These are phyloP conservation scores for Campoplex nolae DNA, from an alignment of 2,888 invertebrate species.

Conservation along the genomic window DNA sequence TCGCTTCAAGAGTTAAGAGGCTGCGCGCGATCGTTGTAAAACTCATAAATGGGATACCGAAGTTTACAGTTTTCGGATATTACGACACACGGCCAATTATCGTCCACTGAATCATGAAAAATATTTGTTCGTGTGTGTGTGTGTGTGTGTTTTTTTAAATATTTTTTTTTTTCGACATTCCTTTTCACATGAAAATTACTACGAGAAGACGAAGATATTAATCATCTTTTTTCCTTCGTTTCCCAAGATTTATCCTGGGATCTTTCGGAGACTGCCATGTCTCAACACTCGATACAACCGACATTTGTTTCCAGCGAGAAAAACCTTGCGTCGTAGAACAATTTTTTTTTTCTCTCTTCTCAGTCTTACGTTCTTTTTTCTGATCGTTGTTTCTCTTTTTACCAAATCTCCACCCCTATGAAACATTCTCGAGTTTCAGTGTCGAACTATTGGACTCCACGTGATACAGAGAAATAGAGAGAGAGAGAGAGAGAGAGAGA, in stretches of 20 bases:
- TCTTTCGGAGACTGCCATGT: constrained; percentile 56
- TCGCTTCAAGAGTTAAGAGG: background rate
- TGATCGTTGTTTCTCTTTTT: constrained; percentile 50
- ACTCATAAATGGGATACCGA: background rate
- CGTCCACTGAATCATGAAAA: background rate
- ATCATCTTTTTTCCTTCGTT: constrained; percentile 47
- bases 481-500: too few relatives aligned
- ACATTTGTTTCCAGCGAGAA: constrained; percentile 59
- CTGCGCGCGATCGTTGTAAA: background rate
- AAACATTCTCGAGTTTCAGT: constrained; percentile 76
- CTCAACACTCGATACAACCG: constrained; percentile 47
- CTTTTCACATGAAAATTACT: constrained; percentile 3
- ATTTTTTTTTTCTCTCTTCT: constrained; percentile 40
- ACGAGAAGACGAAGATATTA: constrained; percentile 37
- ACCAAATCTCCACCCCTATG: constrained; percentile 57
- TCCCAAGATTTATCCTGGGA: constrained; percentile 44
- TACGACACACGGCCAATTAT: constrained; percentile 17
- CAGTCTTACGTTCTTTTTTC: constrained; percentile 32
- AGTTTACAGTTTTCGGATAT: constrained; percentile 8
- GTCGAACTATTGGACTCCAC: constrained; percentile 57
- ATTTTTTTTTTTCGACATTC: background rate
- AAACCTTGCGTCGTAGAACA: constrained; percentile 8
- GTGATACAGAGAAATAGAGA: constrained; percentile 1
- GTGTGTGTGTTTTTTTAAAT: background rate
- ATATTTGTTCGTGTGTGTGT: too few relatives aligned